phyloP scores from a whole-genome alignment of 2,113 vertebrate genomes.

The Sceloporus tristichus region DNA sequence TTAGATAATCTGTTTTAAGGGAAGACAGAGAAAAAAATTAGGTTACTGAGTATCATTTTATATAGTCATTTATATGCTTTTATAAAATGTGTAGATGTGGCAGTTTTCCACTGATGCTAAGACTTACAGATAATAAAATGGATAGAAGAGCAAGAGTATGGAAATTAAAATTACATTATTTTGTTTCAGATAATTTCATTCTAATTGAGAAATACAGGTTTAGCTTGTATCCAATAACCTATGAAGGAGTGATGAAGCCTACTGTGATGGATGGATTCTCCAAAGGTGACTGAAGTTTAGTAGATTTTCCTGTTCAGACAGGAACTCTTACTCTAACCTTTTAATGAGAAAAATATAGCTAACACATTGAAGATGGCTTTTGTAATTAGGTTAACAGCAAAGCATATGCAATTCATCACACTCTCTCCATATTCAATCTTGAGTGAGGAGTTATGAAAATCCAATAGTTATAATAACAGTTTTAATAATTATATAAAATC shows the following conservation, averaged over 20 bases:
- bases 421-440: neutral
- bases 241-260: constrained; percentile 86
- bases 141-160: neutral
- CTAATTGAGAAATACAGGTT: constrained; percentile 88
- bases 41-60: neutral
- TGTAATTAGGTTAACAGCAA: neutral
- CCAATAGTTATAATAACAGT: neutral
- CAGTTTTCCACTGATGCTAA: neutral
- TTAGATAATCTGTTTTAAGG: neutral
- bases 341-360: neutral
- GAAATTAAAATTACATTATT: constrained; percentile 44
- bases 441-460: neutral
- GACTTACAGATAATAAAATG: neutral
- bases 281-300: constrained; percentile 76
- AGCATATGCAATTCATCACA: neutral
- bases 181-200: constrained; percentile 86
- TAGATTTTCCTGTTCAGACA: constrained; percentile 6
- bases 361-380: neutral
- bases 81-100: neutral
- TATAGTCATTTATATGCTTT: neutral
- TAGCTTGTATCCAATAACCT: constrained; percentile 88
- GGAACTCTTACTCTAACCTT: constrained; percentile 22
- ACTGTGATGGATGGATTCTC: constrained; percentile 71
- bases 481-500: neutral
- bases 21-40: no score